Base-by-base conservation (phyloP, 2,797 vertebrate species). In the Syngnathus acus region DNA sequence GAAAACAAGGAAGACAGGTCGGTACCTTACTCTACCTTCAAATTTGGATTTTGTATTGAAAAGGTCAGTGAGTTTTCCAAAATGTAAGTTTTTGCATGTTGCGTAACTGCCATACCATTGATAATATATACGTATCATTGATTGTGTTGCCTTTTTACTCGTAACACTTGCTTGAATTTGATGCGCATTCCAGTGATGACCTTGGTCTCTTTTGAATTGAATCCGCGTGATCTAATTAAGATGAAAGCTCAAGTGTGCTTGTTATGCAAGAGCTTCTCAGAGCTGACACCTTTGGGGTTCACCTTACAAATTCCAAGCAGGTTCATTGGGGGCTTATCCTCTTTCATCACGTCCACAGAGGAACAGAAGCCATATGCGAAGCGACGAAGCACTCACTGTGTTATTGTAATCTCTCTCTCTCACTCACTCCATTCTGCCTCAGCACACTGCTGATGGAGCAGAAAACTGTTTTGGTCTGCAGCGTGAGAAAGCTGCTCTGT, bases 1-100 rank as follows among this genome's bases (percentile, higher is more conserved):
- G 96, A 77, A 89, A 87, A 65, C 71, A 82, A 61, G 96, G 96
- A 66, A 81, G 78, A 26, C 76, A 84, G 89, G 89, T 90, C 84
- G 32, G 32, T 32, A 32, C 4, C 32, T 32, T 32, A 32, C 3
- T 32, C 4, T 32, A 4, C 32, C 32, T 32, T 32, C 32, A 32
- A 32, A 32, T 32, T 32, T 32, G 32, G 32, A 32, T 32, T 32
- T 32, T 32, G 32, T 32, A 32, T 32, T 32, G 32, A 32, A 32
- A 32, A 32, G 32, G 3, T 32, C 32, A 32, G 32, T 32, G 32
- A 32, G 3, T 4, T 32, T 32, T 4, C 40, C 9, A 42, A 42
- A 17, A 5, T 47, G 45, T 47, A 16, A 5, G 45, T 47, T 47
- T 47, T 13, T 47, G 45, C 45, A 47, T 5, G 45, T 47, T 47